Evolutionary conservation across 23 tunicate genomes (phyloP), one percentile per base, ranked within the genome.

Genomic region (Trididemnum nubilum): DNA sequence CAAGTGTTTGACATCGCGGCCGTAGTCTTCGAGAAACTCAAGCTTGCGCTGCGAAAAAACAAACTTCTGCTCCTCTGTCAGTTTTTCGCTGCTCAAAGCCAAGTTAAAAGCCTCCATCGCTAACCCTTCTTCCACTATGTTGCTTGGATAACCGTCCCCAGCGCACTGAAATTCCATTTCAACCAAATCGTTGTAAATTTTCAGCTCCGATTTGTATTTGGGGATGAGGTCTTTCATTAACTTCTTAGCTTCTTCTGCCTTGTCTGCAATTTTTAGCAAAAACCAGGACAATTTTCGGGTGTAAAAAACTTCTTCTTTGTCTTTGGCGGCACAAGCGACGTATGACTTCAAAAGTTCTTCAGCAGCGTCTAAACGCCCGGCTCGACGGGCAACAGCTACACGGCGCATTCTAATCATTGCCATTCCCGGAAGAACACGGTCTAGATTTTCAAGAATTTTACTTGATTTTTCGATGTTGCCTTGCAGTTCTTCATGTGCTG

Each of bases 1-100:
- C 79, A 87, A 72, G 31, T 86, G 78, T 24, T 86, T 86, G 18
- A 85, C 97, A 65, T 92, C 97, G 21, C 66, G 38, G 25, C 97
- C 97, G 76, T 74, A 92, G 65, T 92, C 97, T 49, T 92, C 97
- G 28, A 92, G 79, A 71, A 81, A 92, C 38, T 92, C 97, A 40
- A 86, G 74, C 81, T 87, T 92, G 44, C 88, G 85, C 35, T 86
- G 97, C 33, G 97, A 92, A 33, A 92, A 87, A n/a, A 59, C 21
- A 63, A 82, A 87, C 82, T 92, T 92, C 51, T 73, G 83, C 30
- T 92, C 97, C n/a, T 92, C 97, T 23, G 85, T 61, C 18, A 92
- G 83, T 34, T 84, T 79, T 23, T 82, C 86, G 40, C 85, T 83
- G 23, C 33, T 39, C 15, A 92, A 58, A 27, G 92, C 92, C 32